Evolutionary conservation across 2,797 vertebrate species (phyloP), one percentile per base, ranked within the genome.

Genomic region (Pitangus sulphuratus): DNA sequence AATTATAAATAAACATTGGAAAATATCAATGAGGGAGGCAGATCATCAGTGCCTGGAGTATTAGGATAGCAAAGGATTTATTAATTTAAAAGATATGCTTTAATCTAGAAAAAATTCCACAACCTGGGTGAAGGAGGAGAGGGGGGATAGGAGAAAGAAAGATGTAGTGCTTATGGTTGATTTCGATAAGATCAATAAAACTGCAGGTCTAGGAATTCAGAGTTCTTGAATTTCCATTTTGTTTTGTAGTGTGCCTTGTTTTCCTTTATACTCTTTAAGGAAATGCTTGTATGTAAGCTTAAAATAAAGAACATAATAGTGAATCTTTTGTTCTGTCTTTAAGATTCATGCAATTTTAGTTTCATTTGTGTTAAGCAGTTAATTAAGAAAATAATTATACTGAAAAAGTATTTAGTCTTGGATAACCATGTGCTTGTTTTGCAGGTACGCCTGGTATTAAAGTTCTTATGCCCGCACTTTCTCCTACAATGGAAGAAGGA

Each of bases 401-500:
- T 72, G 65, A 48, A 56, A 42, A 86, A 37, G 17, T 70, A 17
- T 18, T 69, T 44, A 16, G 5, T 50, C 44, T 82, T 82, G 68
- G 12, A 70, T 87, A 70, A 92, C n/a, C 13, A 53, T 22, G 65
- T 72, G 14, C 97, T 66, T 97, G 1, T 97, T 96, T 98, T 98
- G 44, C 95, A 99, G 99, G 98, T 95, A 98, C 96, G 28, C 97
- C 98, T 83, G 97, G 98, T 90, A 94, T 99, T 96, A 98, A 99
- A 96, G 97, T 99, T 81, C 90, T 99, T 87, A 99, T 99, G 99
- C 99, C 99, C 4, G 99, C 99, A 3, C 98, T 99, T 33, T 99
- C 99, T 50, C 99, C 99, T 78, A 99, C 99, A n/a, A 99, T 99
- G 99, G 99, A 99, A 96, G 98, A 99, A 97, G 99, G 99, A 88